Base-by-base conservation (phyloP, 2,888 invertebrate species). In the Alitta virens region DNA sequence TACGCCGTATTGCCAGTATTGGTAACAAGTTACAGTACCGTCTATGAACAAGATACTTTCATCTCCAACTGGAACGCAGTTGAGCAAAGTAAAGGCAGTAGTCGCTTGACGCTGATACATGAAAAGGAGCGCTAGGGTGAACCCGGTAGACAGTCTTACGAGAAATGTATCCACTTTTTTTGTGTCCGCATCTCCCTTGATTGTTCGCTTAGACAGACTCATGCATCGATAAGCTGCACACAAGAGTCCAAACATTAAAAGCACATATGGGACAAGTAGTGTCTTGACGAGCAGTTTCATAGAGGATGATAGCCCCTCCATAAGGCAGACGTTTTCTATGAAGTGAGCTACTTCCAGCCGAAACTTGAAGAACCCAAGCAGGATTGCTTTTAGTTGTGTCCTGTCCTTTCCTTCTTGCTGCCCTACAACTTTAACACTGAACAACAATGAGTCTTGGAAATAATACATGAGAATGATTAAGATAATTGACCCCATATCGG, bases 51-150 rank as follows among this genome's bases (percentile, higher is more conserved):
- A 56, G 5, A 69, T 67, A 16, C 24, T 58, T 12, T 59, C 43
- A 33, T 63, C 60, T 16, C 64, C 67, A 1, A 70, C 65, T 1
- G 70, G 67, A 2, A 69, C 70, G 50, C 70, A 70, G 66, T 70
- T 70, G 38, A 70, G 62, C 27, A 70, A 56, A 2, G 64, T 63
- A 50, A 70, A 63, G 18, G 67, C 62, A 1, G 68, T 70, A 5
- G 70, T 70, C 23, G 70, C 70, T 24, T 69, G 60, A 42, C 62
- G 63, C 50, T 70, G 70, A 56, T 70, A 70, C 50, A 67, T 70
- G 55, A 70, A 70, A 14, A 70, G 60, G 42, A 70, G 58, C 21
- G 68, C 49, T n/a, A 70, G 51, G 18, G 67, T 63, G 42, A 70
- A 70, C 1, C 70, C 70, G 5, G 68, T 70, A n/a, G 66, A 56